Evolutionary conservation across 2,797 vertebrate species (phyloP), one percentile per base, ranked within the genome.

Genomic region (Enteromius afrohamiltoni): DNA sequence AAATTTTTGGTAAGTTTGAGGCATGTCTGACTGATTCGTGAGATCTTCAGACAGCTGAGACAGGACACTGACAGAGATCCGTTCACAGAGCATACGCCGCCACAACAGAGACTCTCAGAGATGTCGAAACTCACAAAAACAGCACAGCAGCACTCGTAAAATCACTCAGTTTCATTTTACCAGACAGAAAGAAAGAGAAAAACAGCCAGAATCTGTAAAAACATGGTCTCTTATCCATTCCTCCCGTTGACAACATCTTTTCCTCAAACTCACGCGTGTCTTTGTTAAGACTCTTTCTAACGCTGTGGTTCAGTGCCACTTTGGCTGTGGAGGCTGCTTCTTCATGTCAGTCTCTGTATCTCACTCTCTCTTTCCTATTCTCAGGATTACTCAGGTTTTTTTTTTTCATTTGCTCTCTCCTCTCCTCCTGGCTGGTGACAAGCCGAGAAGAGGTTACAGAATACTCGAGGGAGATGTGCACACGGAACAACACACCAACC

Each of bases 121-220:
- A 74, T 88, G 74, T 70, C 26, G 37, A 85, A 85, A 87, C 70
- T 87, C 62, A 16, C 55, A 67, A 26, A 88, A 77, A 88, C 69
- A 82, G 68, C n/a, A 82, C 29, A 9, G 75, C 10, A 42, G 64
- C 8, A 11, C 23, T 77, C 26, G 58, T 45, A 69, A 77, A 68
- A 64, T 77, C 55, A 23, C 29, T 77, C 55, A 10, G 42, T 34
- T 62, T 62, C 76, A 3, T 79, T 73, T 40, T 49, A 78, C 53
- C 62, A 79, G 21, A 29, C 21, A 53, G 45, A 76, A 67, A 49
- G 77, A 31, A 11, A 49, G 40, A 49, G 4, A 40, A 79, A 71
- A 60, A 42, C 8, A 23, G 6, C 26, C 21, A 21, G n/a, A 79
- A 73, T 40, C 75, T 70, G 26, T 51, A 71, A 78, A 68, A 49